A percentile compares a stretch with the other conserved stretches of the same genome.
phyloP scores from a whole-genome alignment of 1,140 invertebrate species.

The Eurosta solidaginis region DNA sequence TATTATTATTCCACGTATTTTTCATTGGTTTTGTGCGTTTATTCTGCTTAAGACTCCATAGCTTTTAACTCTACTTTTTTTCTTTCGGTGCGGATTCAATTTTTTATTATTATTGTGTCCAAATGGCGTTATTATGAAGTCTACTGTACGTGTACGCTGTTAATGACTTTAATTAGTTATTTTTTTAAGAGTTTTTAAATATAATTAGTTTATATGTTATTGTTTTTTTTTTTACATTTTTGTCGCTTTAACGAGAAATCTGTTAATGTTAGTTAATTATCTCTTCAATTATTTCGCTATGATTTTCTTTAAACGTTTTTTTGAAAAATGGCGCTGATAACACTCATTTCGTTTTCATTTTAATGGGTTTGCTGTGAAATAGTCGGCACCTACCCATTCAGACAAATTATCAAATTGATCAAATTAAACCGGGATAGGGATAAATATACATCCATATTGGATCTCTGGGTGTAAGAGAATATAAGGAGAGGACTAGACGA shows the following conservation, averaged over 20 bases:
- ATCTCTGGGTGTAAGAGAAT: too few relatives aligned
- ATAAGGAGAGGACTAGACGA: too few relatives aligned
- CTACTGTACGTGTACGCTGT: not conserved
- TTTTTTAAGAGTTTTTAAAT: not conserved
- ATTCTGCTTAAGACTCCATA: not conserved
- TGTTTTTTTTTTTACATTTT: not conserved
- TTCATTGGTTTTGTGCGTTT: conserved; percentile 12
- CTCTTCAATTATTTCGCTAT: not conserved
- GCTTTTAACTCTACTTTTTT: not conserved
- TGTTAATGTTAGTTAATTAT: not conserved
- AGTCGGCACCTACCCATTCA: not conserved
- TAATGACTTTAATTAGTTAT: conserved; percentile 8
- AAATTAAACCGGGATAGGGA: too few relatives aligned
- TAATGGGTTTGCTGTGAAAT: not conserved
- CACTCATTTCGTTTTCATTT: conserved; percentile 5
- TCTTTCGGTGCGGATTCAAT: not conserved
- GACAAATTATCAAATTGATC: too few relatives aligned
- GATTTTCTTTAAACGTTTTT: not conserved
- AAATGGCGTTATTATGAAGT: conserved; percentile 18
- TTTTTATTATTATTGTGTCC: conserved; percentile 20
- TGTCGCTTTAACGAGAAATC: not conserved
- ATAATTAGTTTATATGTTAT: not conserved
- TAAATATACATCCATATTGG: too few relatives aligned
- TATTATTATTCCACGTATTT: conserved; percentile 28
- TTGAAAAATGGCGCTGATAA: not conserved